phyloP scores from a whole-genome alignment of 2,888 invertebrate genomes.

The Drosophila peninsularis region DNA sequence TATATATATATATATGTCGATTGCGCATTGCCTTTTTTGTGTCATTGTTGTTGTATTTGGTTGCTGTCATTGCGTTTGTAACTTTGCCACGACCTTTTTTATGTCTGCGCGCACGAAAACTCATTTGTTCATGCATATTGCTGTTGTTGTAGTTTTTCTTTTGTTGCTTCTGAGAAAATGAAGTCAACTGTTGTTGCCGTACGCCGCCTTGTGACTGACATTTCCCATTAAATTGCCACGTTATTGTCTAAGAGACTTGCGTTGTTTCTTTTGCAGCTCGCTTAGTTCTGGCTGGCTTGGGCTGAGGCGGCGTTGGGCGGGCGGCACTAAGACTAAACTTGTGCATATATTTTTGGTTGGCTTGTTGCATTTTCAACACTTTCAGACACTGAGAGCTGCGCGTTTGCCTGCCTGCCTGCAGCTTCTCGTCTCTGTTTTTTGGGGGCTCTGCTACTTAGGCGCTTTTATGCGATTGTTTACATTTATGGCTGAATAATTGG shows the following conservation, averaged over 20 bases:
- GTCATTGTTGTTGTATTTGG: conserved; percentile 27
- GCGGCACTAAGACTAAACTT: conserved; percentile 33
- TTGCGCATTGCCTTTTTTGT: conserved; percentile 43
- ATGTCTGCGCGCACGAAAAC: conserved; percentile 61
- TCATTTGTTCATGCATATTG: conserved; percentile 67
- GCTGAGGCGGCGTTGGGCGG: not conserved
- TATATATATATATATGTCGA: conserved; percentile 37
- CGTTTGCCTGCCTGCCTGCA: conserved; percentile 5
- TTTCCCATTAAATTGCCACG: conserved; percentile 81
- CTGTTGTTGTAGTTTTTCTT: conserved; percentile 59
- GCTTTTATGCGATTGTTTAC: conserved; percentile 79
- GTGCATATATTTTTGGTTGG: conserved; percentile 54
- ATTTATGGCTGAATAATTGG: conserved; percentile 82
- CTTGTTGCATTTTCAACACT: conserved; percentile 68
- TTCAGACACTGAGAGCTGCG: conserved; percentile 9
- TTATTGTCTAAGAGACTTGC: conserved; percentile 65
- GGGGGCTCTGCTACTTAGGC: conserved; percentile 59
- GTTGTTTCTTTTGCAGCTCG: conserved; percentile 4
- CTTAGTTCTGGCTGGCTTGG: conserved; percentile 39
- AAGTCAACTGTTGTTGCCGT: conserved; percentile 71
- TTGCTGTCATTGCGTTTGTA: conserved; percentile 63
- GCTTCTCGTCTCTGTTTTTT: conserved; percentile 19
- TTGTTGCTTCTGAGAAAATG: conserved; percentile 75
- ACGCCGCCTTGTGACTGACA: conserved; percentile 71
- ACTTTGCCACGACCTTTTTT: conserved; percentile 65